Conservation (phyloP, 2,113 vertebrate species). For the Microcebus jonahi region DNA sequence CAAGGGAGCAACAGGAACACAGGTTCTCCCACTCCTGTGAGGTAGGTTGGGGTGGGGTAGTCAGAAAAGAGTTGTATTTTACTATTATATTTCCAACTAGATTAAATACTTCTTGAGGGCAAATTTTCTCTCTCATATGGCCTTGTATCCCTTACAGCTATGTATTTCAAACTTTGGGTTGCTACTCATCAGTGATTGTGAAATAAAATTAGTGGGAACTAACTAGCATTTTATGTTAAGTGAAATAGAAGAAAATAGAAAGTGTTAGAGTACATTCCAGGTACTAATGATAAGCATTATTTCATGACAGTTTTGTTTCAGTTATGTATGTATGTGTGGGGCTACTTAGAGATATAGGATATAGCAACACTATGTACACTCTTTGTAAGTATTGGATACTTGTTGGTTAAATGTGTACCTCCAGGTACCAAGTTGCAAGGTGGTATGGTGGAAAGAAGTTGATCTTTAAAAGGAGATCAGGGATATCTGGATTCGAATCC, state of each 20-base stretch:
- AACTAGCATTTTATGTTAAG: constrained; percentile 32
- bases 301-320: constrained; percentile 23
- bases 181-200: not conserved
- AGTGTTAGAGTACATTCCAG: not conserved
- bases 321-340: not conserved
- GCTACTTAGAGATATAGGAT: not conserved
- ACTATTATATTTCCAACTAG: not conserved
- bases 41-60: not conserved
- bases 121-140: not conserved
- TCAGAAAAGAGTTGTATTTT: constrained; percentile 1
- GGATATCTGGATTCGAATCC: not conserved
- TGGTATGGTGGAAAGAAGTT: not conserved
- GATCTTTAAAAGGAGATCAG: not conserved
- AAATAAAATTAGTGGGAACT: constrained; percentile 37
- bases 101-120: constrained; percentile 19
- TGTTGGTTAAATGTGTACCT: constrained; percentile 16
- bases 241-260: constrained; percentile 35
- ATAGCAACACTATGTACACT: not conserved
- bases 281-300: not conserved
- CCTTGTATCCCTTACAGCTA: not conserved
- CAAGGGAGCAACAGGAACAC: not conserved
- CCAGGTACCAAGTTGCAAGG: not conserved
- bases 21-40: not conserved
- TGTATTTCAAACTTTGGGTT: constrained; percentile 25
- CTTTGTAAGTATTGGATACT: not conserved